Conservation (phyloP, 2,797 vertebrate genomes). For the Naso thynnoides region DNA sequence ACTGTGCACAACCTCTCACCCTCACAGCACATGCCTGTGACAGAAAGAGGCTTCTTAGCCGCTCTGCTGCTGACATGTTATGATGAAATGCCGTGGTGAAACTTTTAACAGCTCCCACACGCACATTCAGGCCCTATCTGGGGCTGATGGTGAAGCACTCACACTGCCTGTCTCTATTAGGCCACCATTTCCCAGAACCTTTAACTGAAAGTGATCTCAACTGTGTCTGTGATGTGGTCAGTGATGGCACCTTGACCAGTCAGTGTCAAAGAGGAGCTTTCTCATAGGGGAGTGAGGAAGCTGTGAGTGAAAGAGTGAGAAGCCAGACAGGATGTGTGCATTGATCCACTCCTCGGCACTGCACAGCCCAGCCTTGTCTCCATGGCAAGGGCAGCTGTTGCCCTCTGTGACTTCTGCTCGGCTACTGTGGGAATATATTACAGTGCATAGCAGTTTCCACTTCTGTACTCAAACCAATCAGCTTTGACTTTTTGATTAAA, state of each 20-base stretch:
- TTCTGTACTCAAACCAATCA: slow-evolving; percentile 19
- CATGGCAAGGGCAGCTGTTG: slow-evolving; percentile 48
- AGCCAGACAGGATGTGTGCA: slow-evolving; percentile 74
- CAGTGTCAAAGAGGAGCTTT: slow-evolving; percentile 34
- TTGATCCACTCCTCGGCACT: slow-evolving; percentile 70
- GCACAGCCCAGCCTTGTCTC: slow-evolving; percentile 31
- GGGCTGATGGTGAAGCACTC: slow-evolving; percentile 16
- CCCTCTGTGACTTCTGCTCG: slow-evolving; percentile 43
- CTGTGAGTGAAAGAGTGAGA: slow-evolving; percentile 60
- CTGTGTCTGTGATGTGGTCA: slow-evolving; percentile 57
- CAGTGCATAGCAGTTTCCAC: neutral
- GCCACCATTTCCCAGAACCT: slow-evolving; percentile 62
- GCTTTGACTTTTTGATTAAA: slow-evolving; percentile 21
- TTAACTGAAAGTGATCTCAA: slow-evolving; percentile 61
- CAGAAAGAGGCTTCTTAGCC: slow-evolving; percentile 44
- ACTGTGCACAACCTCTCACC: slow-evolving; percentile 25
- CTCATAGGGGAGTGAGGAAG: slow-evolving; percentile 36
- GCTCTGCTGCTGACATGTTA: slow-evolving; percentile 38
- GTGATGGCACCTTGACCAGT: slow-evolving; percentile 67
- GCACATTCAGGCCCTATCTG: slow-evolving; percentile 11
- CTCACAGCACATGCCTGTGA: slow-evolving; percentile 35
- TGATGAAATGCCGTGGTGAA: slow-evolving; percentile 50
- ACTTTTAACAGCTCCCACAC: slow-evolving; percentile 42
- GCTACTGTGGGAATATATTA: slow-evolving; percentile 19
- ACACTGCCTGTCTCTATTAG: slow-evolving; percentile 18